A percentile compares a stretch with the other conserved stretches of the same genome.
Evolutionary conservation across 1,140 invertebrate species (phyloP).

Genomic region (Aporrectodea caliginosa): DNA sequence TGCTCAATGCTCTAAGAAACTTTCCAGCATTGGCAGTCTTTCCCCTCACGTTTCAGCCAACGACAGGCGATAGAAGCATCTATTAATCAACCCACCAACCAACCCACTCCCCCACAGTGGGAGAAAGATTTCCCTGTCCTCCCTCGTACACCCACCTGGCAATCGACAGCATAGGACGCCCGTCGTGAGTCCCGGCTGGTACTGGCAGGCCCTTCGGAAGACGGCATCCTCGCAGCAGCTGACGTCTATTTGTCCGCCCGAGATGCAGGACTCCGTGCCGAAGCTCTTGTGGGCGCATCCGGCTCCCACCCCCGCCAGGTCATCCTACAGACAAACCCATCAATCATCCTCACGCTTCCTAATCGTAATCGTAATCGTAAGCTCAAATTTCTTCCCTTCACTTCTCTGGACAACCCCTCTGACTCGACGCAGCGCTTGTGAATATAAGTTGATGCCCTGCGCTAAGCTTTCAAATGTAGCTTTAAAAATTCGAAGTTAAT

Average conservation of each 20-base stretch:
- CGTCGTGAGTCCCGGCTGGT: slow-evolving; percentile 26
- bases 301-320: slow-evolving; percentile 49
- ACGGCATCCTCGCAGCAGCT: slow-evolving; percentile 32
- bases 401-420: neutral
- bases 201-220: slow-evolving; percentile 28
- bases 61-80: no score
- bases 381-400: neutral
- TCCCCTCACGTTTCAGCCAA: no score
- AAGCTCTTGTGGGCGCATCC: slow-evolving; percentile 45
- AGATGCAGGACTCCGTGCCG: slow-evolving; percentile 40
- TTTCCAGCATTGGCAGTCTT: no score
- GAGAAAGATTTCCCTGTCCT: no score
- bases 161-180: slow-evolving; percentile 32
- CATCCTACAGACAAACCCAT: slow-evolving; percentile 51
- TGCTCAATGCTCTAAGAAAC: no score
- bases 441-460: no score
- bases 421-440: neutral
- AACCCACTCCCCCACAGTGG: no score
- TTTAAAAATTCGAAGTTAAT: no score
- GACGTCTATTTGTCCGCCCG: slow-evolving; percentile 30
- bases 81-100: no score
- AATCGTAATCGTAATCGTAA: neutral
- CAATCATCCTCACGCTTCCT: no score
- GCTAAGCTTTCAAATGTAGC: no score
- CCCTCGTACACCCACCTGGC: slow-evolving; percentile 24